Conservation (phyloP, 2,888 invertebrate species). For the Rotaria socialis region DNA sequence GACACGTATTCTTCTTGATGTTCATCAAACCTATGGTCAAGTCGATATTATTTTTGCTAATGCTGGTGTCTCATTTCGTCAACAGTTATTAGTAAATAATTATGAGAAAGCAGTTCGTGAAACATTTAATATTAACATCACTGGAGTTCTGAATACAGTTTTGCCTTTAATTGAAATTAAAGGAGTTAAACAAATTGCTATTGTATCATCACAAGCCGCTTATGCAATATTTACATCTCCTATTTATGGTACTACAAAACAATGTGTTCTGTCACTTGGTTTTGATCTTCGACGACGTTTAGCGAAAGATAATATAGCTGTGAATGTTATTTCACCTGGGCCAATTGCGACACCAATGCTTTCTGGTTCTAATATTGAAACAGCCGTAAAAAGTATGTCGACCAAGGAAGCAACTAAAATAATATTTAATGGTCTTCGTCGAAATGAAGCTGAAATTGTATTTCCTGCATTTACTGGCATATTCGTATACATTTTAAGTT, state of each 20-base stretch:
- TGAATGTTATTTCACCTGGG: slow-evolving; percentile 21
- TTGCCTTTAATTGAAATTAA: not conserved
- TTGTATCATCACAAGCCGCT: slow-evolving; percentile 24
- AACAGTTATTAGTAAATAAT: not conserved
- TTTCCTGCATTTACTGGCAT: slow-evolving; percentile 2
- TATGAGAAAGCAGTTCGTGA: slow-evolving; percentile 18
- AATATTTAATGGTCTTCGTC: not conserved
- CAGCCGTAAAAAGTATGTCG: not conserved
- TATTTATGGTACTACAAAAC: slow-evolving; percentile 22
- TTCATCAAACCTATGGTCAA: not conserved
- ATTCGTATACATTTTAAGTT: not conserved
- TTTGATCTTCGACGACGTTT: slow-evolving; percentile 8
- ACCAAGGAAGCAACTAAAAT: not conserved
- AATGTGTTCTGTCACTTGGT: slow-evolving; percentile 13
- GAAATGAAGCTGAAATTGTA: slow-evolving; percentile 26
- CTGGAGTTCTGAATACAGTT: not conserved
- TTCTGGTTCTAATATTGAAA: not conserved
- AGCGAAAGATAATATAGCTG: not conserved
- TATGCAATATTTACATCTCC: not conserved
- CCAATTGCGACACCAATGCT: not conserved
- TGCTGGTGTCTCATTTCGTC: slow-evolving; percentile 28
- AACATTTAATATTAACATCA: not conserved
- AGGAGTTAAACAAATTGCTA: not conserved
- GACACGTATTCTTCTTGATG: not conserved
- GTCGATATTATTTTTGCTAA: slow-evolving; percentile 5